Base-by-base conservation (phyloP, 2,797 vertebrate species). In the Spea hammondii region DNA sequence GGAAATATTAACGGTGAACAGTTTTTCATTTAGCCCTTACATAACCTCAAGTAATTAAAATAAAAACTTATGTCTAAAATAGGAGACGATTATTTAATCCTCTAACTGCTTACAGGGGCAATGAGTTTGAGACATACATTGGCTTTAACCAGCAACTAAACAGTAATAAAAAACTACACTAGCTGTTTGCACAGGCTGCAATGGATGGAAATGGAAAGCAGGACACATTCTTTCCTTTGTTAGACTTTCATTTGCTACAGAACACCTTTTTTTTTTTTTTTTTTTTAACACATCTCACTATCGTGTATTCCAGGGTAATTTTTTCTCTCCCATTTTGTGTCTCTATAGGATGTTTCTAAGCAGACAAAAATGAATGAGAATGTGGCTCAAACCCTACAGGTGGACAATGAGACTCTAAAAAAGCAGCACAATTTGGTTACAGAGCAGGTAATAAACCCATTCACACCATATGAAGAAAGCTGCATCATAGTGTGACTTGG, bases 351-450 rank as follows among this genome's bases (percentile, higher is more conserved):
- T 5, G 70, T 79, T 54, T 74, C 59, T 0, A 80, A 78, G 48
- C 78, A 80, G 12, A 53, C 6, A 14, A 76, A 69, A 45, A 49
- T 62, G 5, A 79, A 74, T 10, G 65, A 65, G 44, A 78, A 72
- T 83, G 83, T 57, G 17, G 8, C 74, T 14, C 76, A 47, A 78
- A 85, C 64, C n/a, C 72, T 83, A 46, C 73, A 79, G 17, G 66
- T 4, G 47, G 77, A 84, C 55, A 49, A 72, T 53, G 87, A 79
- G 3, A 88, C 67, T 84, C 85, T 46, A 87, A 91, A 75, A 55
- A 83, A 85, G 59, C 93, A 93, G 83, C 91, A 90, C 77, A 92
- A 85, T 71, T 83, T 89, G 85, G 89, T 95, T 67, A 91, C 90
- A 9, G 91, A 94, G 83, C 92, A 94, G 92, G 94, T 94, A 78